phyloP scores from a whole-genome alignment of 2,797 vertebrate genomes.

The Morus bassanus region DNA sequence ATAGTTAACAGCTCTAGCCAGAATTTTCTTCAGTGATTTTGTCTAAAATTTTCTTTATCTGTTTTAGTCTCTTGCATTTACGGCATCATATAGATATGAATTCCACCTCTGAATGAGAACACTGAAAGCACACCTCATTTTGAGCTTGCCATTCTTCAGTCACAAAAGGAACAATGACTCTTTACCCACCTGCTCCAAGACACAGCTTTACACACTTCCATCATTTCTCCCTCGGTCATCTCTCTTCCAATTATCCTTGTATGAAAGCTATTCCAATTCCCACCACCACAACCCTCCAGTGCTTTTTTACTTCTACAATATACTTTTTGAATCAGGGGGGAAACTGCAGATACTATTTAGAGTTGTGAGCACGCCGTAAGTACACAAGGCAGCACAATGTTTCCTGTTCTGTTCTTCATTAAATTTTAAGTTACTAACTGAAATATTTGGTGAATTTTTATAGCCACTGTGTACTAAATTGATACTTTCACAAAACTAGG shows the following conservation, averaged over 20 bases:
- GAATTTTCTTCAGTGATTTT: neutral
- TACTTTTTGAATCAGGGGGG: neutral
- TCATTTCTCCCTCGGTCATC: neutral
- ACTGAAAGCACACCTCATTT: neutral
- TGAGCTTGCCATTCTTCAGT: neutral
- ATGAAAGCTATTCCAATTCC: neutral
- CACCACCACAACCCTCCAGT: neutral
- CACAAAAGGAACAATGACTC: neutral
- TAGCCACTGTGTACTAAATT: neutral
- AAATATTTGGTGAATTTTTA: neutral
- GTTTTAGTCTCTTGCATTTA: neutral
- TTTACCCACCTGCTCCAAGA: neutral
- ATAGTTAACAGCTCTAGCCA: neutral
- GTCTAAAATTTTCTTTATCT: neutral
- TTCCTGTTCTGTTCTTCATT: neutral
- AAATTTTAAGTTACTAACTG: neutral
- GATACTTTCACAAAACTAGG: neutral
- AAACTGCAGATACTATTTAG: neutral
- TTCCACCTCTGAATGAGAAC: neutral
- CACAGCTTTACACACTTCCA: neutral
- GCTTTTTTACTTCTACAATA: neutral
- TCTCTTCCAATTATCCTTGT: neutral
- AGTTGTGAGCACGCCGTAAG: neutral
- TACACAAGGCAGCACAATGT: neutral
- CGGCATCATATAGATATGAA: neutral